Evolutionary conservation across 2,888 invertebrate species (phyloP).

Genomic region (Terebella lapidaria): DNA sequence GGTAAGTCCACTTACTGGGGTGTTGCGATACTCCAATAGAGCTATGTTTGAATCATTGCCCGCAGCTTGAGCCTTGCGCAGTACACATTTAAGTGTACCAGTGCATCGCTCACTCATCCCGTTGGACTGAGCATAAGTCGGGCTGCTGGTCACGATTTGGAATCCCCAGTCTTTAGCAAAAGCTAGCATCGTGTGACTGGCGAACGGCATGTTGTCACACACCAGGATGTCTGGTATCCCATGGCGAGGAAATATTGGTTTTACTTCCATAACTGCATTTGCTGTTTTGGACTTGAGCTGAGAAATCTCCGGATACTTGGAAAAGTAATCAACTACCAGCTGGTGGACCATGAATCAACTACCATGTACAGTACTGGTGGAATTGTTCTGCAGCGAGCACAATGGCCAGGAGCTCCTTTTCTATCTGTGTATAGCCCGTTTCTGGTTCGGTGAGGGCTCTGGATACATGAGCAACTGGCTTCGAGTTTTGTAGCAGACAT

Average conservation of each 20-base stretch:
- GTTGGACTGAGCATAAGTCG: constrained; percentile 18
- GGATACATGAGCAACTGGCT: no score
- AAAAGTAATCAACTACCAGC: constrained; percentile 27
- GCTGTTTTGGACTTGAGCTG: constrained; percentile 20
- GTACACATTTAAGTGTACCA: constrained; percentile 18
- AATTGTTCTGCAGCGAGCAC: no score
- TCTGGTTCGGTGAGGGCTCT: no score
- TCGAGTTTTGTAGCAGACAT: no score
- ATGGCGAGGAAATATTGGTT: constrained; percentile 20
- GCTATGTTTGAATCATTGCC: constrained; percentile 21
- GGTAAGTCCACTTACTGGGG: constrained; percentile 19
- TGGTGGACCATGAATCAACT: constrained; percentile 26
- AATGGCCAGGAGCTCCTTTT: no score
- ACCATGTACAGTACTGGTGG: no score
- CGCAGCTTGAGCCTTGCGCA: constrained; percentile 17
- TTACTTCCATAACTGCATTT: constrained; percentile 14
- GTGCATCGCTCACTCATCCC: constrained; percentile 18
- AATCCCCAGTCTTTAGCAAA: constrained; percentile 19
- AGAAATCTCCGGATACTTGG: constrained; percentile 25
- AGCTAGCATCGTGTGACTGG: constrained; percentile 8
- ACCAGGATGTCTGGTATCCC: constrained; percentile 22
- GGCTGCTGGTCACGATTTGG: constrained; percentile 10
- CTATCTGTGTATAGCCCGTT: no score
- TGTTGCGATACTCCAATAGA: constrained; percentile 21
- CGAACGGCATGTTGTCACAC: constrained; percentile 24